Base-by-base conservation (phyloP, 2,797 vertebrate species). In the Spinus pinus region DNA sequence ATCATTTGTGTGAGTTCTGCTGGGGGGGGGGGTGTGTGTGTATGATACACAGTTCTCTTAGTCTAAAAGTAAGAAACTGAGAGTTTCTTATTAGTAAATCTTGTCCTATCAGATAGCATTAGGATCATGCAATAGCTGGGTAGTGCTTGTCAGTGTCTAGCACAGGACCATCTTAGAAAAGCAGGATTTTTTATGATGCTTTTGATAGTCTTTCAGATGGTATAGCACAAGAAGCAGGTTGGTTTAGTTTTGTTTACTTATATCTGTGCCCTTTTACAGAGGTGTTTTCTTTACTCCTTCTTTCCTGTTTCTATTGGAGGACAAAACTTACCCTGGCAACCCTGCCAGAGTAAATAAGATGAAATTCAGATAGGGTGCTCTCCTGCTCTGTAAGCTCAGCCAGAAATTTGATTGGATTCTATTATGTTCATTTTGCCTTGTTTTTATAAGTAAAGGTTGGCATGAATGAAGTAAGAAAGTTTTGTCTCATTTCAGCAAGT, bases 201-300 rank as follows among this genome's bases (percentile, higher is more conserved):
- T 92, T 64, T 74, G 56, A 16, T 74, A 86, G 54, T 69, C 57
- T 71, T 81, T 24, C 50, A 60, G 65, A 28, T 3, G 2, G 41
- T 80, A 46, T 28, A 82, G 56, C 35, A 67, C 31, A 86, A 94
- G 64, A 54, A 93, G 84, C 69, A 75, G 80, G 93, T 91, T 93
- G 50, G 85, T 90, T 93, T 86, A 65, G 80, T 95, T 96, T 94
- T 96, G 79, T 96, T 96, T 96, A 94, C 65, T 31, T 94, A 0
- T 35, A 81, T 31, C 47, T 78, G 31, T 87, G 87, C n/a, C 46
- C 42, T 81, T 83, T 78, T 41, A 78, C 18, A 65, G 30, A 35
- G 5, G 7, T 91, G 42, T 67, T 93, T 89, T 95, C 61, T 83
- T 91, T 90, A 82, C 27, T 28, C 18, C 6, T 85, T 88, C 46